Evolutionary conservation across 2,113 vertebrate species (phyloP).

Genomic region (Cranoglanis bouderius): DNA sequence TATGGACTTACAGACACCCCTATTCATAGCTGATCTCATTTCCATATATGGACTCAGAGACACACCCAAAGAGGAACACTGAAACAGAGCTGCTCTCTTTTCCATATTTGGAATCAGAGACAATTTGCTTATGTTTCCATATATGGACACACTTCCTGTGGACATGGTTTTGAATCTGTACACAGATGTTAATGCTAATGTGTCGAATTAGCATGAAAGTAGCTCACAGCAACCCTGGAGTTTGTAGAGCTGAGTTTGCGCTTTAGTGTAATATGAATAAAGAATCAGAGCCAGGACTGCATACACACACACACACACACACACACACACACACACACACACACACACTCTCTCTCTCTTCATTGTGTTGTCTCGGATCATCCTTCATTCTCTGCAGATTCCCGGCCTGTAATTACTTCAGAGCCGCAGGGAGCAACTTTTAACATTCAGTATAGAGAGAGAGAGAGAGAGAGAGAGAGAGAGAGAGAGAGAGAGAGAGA

Average conservation of each 20-base stretch:
- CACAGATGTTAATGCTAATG: constrained; percentile 18
- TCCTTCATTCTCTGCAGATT: constrained; percentile 54
- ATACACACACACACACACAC: background rate
- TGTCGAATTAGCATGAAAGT: constrained; percentile 2
- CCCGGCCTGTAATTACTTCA: constrained; percentile 75
- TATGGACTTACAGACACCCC: too few relatives aligned
- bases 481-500: constrained; percentile 4
- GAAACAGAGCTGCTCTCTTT: too few relatives aligned
- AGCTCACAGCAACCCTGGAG: background rate
- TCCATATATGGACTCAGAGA: too few relatives aligned
- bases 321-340: background rate
- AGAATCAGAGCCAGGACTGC: constrained; percentile 9
- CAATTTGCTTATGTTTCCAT: background rate
- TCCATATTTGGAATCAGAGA: too few relatives aligned
- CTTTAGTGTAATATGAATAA: constrained; percentile 15
- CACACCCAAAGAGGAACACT: too few relatives aligned
- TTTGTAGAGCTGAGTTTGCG: constrained; percentile 6
- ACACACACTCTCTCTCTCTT: constrained; percentile 42
- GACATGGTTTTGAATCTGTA: background rate
- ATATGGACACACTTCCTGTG: constrained; percentile 3
- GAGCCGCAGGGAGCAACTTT: constrained; percentile 73
- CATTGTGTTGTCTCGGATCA: constrained; percentile 55
- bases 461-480: background rate
- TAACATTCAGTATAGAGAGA: constrained; percentile 70
- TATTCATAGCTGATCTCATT: too few relatives aligned